Base-by-base conservation (phyloP, 2,113 vertebrate species). In the Papio anubis region DNA sequence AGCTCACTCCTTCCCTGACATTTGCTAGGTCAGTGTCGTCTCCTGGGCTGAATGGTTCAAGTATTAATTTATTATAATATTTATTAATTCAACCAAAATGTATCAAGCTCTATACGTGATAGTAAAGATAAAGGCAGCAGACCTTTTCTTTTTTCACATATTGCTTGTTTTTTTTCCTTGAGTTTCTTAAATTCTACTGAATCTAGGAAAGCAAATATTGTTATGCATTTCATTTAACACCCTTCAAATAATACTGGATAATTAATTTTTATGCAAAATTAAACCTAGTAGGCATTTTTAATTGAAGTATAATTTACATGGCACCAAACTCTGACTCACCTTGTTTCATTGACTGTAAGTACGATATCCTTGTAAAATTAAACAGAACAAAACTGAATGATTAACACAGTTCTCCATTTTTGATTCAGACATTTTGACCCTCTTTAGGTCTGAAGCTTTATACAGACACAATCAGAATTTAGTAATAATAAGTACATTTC, bases 241-340 rank as follows among this genome's bases (percentile, higher is more conserved):
- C 7, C 25, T 90, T 85, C 38, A 48, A 59, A 68, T 88, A 52
- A 83, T 40, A 57, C 20, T 48, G 9, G 27, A 35, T 94, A 48
- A 79, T 85, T 59, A 55, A 59, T 88, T 97, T 95, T 72, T 85
- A 73, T 10, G 73, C 38, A 48, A 94, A 95, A 57, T 70, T 91
- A 91, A 85, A 80, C 20, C 78, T 80, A 80, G n/a, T 20, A 80
- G 84, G n/a, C 8, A 66, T 88, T 95, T 97, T 38, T 88, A 78
- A 64, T 8, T 57, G 78, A 94, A 23, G 4, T 48, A 25, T 48
- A 92, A 73, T 85, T 40, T 11, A 78, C 25, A 61, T 43, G 40
- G 7, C 12, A 70, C 17, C 52, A 78, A 66, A 92, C 57, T 72
- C 17, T 80, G 40, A 35, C 3, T 85, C 50, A 20, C 75, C 9